Base-by-base conservation (phyloP, 2,113 vertebrate genomes). In the Triplophysa rosa region DNA sequence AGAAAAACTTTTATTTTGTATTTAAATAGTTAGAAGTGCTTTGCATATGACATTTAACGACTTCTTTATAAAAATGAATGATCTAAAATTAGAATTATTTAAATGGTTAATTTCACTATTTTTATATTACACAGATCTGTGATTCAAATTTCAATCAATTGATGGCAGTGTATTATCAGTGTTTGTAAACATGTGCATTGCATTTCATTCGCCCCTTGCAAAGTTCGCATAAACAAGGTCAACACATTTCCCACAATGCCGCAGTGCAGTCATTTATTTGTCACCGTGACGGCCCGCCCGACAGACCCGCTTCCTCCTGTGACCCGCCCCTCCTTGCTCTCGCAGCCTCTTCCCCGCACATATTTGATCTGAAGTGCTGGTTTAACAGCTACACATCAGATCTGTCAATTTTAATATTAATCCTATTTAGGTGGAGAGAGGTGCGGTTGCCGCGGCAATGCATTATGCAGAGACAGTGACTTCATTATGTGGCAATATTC, bases 401-500 rank as follows among this genome's bases (percentile, higher is more conserved):
- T 86, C 85, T 86, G 89, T 90, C 88, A 84, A 85, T 90, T 90
- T 88, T 84, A 87, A 86, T 83, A 88, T 87, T 89, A 87, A 90
- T 91, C 88, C 90, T 89, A 80, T 81, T 78, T 74, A 85, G 88
- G 80, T 89, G 86, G 89, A 91, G 91, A 90, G 91, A 86, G 84
- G 67, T 72, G 68, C 68, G 81, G 56, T 86, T 87, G 87, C 85
- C 82, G 77, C 68, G 82, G 83, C 74, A 76, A 89, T 92, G 89
- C 89, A 92, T 93, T 93, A 91, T 91, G 89, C 90, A 90, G 86
- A 87, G 85, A 89, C 87, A 89, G 90, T 91, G 89, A 89, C 88
- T 90, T 92, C 88, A 92, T 91, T 92, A 90, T 91, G 89, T 87
- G 82, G 85, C 64, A 88, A 88, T 89, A 85, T 78, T 85, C 81